Base-by-base conservation (phyloP, 2,797 vertebrate genomes). In the Chrysocyon brachyurus region DNA sequence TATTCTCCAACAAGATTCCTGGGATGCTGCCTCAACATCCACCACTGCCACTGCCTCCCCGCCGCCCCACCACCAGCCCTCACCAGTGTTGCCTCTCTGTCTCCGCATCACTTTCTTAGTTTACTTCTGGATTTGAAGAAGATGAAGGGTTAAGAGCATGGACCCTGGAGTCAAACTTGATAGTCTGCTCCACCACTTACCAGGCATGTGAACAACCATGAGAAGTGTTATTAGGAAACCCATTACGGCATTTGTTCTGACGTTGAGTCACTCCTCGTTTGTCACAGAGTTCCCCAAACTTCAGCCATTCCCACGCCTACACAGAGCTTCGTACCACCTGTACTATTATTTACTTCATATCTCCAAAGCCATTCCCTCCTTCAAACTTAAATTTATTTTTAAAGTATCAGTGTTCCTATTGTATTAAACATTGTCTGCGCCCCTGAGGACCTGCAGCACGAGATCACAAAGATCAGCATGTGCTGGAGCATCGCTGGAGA, bases 361-460 rank as follows among this genome's bases (percentile, higher is more conserved):
- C 88, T 87, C 87, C 56, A 73, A 57, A 21, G 75, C 78, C 8
- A 2, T 57, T 97, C 81, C 66, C 54, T 81, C 70, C 73, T 93
- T 90, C 66, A 91, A 81, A 90, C 68, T 92, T 78, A 36, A 14
- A 21, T 68, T 83, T 82, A 61, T 91, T 57, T 91, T 79, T 75
- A 46, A 70, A 64, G 40, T 68, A 22, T 72, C 73, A 40, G 0
- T 28, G n/a, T 68, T 83, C 24, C 49, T 72, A 0, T 61, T 83
- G 68, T 57, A 31, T 31, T 72, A 28, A 49, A 9, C 72, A n/a
- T 3, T 10, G 14, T 24, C 46, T 70, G 46, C 68, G n/a, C 28
- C 63, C 19, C 64, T 22, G 88, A 86, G 72, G 77, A 81, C 66
- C 86, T 17, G 10, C 52, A 12, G 40, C 31, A 6, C 72, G 1